Evolutionary conservation across 2,888 invertebrate species (phyloP).

Genomic region (Eristalis pertinax): DNA sequence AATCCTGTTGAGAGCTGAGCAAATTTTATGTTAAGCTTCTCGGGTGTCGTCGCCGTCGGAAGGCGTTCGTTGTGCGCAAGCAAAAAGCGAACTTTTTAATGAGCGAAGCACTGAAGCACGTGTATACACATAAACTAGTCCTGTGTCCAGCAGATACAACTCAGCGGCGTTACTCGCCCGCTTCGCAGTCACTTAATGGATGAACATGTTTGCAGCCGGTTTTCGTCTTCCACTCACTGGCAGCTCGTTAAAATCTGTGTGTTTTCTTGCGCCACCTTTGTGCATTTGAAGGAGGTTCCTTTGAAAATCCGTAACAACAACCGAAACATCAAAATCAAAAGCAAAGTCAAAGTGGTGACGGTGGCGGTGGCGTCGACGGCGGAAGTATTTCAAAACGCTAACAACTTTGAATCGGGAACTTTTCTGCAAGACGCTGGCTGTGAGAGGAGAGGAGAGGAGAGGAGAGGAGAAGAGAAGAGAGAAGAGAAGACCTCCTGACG

Average conservation of each 20-base stretch:
- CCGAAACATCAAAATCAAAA: conserved; percentile 1
- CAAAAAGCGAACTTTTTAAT: conserved; percentile 58
- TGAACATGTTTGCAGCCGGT: not conserved
- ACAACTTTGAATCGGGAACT: conserved; percentile 42
- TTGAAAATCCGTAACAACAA: conserved; percentile 18
- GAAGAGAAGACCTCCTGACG: not conserved
- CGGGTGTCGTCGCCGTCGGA: conserved; percentile 1
- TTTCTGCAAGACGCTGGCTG: not conserved
- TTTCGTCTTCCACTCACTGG: not conserved
- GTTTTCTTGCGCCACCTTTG: not conserved
- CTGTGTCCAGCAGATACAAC: not conserved
- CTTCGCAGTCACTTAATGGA: conserved; percentile 17
- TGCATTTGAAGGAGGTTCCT: conserved; percentile 1
- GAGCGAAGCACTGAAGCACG: conserved; percentile 49
- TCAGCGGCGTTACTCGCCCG: conserved; percentile 4
- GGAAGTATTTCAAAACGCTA: not conserved
- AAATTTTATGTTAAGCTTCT: conserved; percentile 50
- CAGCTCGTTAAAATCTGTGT: conserved; percentile 9
- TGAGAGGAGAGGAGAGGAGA: not conserved
- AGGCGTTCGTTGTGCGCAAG: not conserved
- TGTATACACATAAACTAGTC: conserved; percentile 6
- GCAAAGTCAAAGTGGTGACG: not conserved
- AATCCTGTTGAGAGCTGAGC: not conserved
- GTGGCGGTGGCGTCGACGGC: not conserved
- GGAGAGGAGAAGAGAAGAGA: not conserved